Evolutionary conservation across 2,888 invertebrate species (phyloP).

Genomic region (Eremobia ochroleuca): DNA sequence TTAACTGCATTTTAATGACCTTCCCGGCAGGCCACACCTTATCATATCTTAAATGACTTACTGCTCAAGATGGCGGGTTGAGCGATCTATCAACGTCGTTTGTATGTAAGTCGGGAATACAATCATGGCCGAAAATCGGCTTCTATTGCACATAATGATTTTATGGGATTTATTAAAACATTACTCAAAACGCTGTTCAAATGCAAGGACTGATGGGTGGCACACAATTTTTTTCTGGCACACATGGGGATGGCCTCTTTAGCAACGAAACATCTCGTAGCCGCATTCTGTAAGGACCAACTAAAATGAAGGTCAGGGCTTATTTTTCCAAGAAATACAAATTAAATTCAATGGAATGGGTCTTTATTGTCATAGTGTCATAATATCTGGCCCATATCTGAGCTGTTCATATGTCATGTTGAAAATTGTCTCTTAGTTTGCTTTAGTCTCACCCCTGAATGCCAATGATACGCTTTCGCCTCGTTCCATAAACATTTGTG

Average conservation of each 20-base stretch:
- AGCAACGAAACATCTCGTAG: not conserved
- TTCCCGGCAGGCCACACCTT: conserved; percentile 13
- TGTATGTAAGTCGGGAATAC: not conserved
- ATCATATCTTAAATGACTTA: conserved; percentile 30
- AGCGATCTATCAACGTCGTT: not conserved
- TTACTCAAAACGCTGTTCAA: not conserved
- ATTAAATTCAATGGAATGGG: not conserved
- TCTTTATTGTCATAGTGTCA: not conserved
- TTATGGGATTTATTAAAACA: not conserved
- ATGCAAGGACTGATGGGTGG: not conserved
- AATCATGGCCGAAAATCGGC: not conserved
- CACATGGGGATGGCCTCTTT: not conserved
- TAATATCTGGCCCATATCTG: not conserved
- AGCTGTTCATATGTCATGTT: not conserved
- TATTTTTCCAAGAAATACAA: not conserved
- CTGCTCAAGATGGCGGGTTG: conserved; percentile 23
- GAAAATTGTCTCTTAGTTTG: not conserved
- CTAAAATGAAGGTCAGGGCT: no score
- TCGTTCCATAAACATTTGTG: conserved; percentile 21
- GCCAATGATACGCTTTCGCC: conserved; percentile 28
- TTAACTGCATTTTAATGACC: conserved; percentile 51
- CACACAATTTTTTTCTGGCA: not conserved
- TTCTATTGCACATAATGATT: not conserved
- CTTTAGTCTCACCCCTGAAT: not conserved
- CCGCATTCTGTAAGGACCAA: not conserved